Percentiles rank a stretch among this genome's conserved stretches.
Evolutionary conservation across 2,797 vertebrate species (phyloP).

Genomic region (Gobio occitaniae): DNA sequence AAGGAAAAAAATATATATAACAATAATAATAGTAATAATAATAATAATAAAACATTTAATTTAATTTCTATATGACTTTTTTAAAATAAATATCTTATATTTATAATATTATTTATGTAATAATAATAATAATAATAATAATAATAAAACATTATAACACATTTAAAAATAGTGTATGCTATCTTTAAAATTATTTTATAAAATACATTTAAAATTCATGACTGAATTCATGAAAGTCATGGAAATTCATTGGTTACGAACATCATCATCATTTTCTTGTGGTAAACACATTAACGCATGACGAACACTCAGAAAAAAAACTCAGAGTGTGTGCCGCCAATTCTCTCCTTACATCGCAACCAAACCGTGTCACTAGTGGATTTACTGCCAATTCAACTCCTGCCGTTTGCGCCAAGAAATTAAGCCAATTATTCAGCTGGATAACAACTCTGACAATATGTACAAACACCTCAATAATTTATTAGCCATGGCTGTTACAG

Average conservation of each 20-base stretch:
- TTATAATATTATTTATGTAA: background rate
- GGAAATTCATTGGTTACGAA: background rate
- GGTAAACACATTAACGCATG: slow-evolving; percentile 12
- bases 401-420: slow-evolving; percentile 60
- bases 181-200: background rate
- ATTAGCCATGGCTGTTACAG: slow-evolving; percentile 64
- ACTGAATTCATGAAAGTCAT: too few species aligned
- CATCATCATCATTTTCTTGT: background rate
- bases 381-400: slow-evolving; percentile 53
- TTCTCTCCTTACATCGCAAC: slow-evolving; percentile 30
- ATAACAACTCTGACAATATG: slow-evolving; percentile 61
- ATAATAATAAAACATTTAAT: too few species aligned
- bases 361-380: slow-evolving; percentile 45
- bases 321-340: slow-evolving; percentile 13
- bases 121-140: background rate
- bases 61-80: background rate
- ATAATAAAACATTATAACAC: too few species aligned
- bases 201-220: too few species aligned
- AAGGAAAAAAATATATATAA: background rate
- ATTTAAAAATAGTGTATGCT: too few species aligned
- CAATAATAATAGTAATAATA: too few species aligned
- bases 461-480: slow-evolving; percentile 65
- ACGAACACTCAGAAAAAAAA: slow-evolving; percentile 16
- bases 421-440: slow-evolving; percentile 64
- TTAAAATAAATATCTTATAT: background rate